Evolutionary conservation across 1,140 invertebrate genomes (phyloP).

Genomic region (Drosophila tani): DNA sequence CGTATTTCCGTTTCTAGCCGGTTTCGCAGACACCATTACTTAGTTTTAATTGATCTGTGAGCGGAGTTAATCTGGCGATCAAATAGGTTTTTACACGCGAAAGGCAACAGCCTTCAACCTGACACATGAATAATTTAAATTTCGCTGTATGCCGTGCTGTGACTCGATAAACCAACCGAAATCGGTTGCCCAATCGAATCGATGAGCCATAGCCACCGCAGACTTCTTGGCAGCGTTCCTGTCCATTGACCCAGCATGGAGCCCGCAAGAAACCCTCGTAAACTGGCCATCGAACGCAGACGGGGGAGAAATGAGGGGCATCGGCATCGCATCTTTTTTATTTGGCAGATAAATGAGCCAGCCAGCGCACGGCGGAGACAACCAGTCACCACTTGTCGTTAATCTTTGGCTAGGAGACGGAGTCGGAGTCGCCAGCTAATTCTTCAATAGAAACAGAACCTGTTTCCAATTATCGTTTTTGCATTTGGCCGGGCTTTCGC

Average conservation of each 20-base stretch:
- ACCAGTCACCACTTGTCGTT: constrained; percentile 78
- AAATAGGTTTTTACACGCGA: constrained; percentile 66
- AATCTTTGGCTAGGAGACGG: constrained; percentile 47
- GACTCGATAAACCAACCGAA: constrained; percentile 54
- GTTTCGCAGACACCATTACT: constrained; percentile 48
- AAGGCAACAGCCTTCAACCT: constrained; percentile 77
- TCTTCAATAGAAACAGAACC: constrained; percentile 71
- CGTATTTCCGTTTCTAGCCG: constrained; percentile 69
- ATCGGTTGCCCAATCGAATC: constrained; percentile 41
- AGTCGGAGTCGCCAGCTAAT: constrained; percentile 37
- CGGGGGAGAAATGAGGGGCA: constrained; percentile 39
- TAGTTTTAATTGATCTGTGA: constrained; percentile 62
- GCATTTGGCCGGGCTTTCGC: constrained; percentile 69
- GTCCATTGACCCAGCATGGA: constrained; percentile 75
- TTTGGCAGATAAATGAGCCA: constrained; percentile 71
- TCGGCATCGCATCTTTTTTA: constrained; percentile 52
- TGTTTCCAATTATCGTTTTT: constrained; percentile 77
- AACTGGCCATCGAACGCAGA: constrained; percentile 34
- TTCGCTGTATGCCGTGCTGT: constrained; percentile 54
- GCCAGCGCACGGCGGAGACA: constrained; percentile 69
- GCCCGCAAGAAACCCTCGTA: constrained; percentile 58
- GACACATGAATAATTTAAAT: constrained; percentile 77
- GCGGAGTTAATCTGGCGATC: constrained; percentile 63
- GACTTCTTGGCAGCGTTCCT: constrained; percentile 64
- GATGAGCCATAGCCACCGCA: constrained; percentile 55